Percentiles rank a stretch among this genome's conserved stretches.
Evolutionary conservation across 2,113 vertebrate genomes (phyloP).

Genomic region (Zootoca vivipara): DNA sequence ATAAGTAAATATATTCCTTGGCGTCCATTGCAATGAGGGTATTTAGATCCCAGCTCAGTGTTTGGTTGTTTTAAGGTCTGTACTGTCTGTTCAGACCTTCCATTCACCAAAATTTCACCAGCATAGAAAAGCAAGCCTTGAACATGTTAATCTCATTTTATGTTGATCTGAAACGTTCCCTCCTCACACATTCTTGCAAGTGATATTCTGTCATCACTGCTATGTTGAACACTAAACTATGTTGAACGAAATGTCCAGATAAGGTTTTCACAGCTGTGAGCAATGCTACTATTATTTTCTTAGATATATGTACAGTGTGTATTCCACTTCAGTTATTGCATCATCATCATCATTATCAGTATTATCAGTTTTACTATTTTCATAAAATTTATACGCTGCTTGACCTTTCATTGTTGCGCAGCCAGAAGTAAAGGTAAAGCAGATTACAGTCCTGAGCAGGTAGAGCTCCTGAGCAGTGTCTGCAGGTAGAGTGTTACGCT

Average conservation of each 20-base stretch:
- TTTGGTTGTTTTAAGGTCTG: slow-evolving; percentile 41
- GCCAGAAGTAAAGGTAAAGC: too few relatives aligned
- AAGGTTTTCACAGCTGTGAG: neutral
- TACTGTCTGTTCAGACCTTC: slow-evolving; percentile 15
- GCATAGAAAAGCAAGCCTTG: neutral
- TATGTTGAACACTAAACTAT: neutral
- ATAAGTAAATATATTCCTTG: slow-evolving; percentile 83
- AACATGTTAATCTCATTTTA: neutral
- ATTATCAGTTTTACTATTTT: too few relatives aligned
- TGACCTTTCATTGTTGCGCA: too few relatives aligned
- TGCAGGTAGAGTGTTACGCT: neutral
- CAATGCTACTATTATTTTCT: neutral
- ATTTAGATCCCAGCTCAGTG: slow-evolving; percentile 60
- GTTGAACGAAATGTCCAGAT: neutral
- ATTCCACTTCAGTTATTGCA: too few relatives aligned
- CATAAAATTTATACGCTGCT: too few relatives aligned
- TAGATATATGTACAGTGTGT: too few relatives aligned
- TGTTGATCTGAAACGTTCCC: slow-evolving; percentile 11
- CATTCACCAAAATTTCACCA: slow-evolving; percentile 13
- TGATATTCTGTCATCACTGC: accelerated
- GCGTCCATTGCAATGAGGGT: slow-evolving; percentile 48
- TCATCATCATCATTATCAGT: too few relatives aligned
- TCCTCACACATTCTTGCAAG: neutral
- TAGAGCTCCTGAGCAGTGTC: too few relatives aligned
- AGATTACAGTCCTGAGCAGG: too few relatives aligned